Evolutionary conservation across 1,140 invertebrate species (phyloP).

Genomic region (Formica selysi): DNA sequence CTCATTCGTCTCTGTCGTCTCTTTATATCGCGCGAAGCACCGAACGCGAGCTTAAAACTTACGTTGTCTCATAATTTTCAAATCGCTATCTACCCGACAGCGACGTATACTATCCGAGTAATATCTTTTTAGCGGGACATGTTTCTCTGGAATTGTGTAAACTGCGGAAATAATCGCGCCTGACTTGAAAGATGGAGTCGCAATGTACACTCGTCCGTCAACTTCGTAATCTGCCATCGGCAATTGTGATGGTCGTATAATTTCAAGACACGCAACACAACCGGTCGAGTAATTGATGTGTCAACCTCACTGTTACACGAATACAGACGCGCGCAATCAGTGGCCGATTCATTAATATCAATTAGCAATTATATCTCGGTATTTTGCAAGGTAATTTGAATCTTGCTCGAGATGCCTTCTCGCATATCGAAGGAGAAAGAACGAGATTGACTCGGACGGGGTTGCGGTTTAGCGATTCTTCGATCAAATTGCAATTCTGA

Average conservation of each 20-base stretch:
- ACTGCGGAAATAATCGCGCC: constrained; percentile 16
- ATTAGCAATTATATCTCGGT: constrained; percentile 38
- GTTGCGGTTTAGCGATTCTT: neutral
- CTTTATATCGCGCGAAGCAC: neutral
- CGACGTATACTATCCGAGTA: too few species aligned
- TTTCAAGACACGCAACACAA: constrained; percentile 15
- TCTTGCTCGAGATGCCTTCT: constrained; percentile 4
- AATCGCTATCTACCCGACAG: neutral
- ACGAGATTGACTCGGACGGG: neutral
- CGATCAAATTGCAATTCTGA: constrained; percentile 61
- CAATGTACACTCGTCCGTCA: constrained; percentile 32
- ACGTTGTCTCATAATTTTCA: neutral
- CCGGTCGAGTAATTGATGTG: neutral
- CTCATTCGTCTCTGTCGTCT: neutral
- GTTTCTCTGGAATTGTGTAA: neutral
- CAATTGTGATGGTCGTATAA: constrained; percentile 30
- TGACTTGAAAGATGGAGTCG: constrained; percentile 30
- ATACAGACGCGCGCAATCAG: neutral
- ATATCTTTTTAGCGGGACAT: neutral
- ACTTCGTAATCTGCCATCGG: constrained; percentile 48
- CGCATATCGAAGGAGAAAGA: neutral
- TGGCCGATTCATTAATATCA: constrained; percentile 41
- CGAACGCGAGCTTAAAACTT: too few species aligned
- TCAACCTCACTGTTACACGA: neutral
- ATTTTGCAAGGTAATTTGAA: neutral